phyloP scores from a whole-genome alignment of 2,797 vertebrate species.

The Phaenicophaeus curvirostris region DNA sequence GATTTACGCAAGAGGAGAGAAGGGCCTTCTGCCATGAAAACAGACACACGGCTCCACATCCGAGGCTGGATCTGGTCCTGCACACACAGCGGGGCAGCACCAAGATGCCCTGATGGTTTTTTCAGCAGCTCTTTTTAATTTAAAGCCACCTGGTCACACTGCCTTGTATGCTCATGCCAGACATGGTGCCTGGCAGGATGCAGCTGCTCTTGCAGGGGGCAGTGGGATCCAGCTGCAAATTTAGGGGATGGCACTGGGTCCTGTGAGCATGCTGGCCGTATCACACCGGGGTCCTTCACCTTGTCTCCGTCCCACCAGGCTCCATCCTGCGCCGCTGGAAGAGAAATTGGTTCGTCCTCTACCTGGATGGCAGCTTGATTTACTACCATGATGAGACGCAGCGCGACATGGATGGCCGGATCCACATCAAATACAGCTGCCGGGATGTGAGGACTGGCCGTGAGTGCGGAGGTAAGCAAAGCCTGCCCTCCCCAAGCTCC shows the following conservation, averaged over 20 bases:
- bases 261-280: rapidly evolving
- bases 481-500: not conserved
- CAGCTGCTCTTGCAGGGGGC: rapidly evolving
- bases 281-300: rapidly evolving
- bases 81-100: not conserved
- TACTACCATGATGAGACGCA: constrained; percentile 89
- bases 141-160: not conserved
- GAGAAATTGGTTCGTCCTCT: constrained; percentile 94
- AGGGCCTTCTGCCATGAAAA: not conserved
- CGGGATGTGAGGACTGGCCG: constrained; percentile 84
- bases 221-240: not conserved
- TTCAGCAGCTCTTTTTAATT: not conserved
- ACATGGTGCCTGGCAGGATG: not conserved
- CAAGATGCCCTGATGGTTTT: not conserved
- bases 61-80: not conserved
- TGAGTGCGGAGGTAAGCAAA: constrained; percentile 86
- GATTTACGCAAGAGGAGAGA: constrained; percentile 16
- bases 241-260: rapidly evolving
- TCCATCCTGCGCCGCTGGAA: constrained; percentile 93
- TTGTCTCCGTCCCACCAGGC: constrained; percentile 69
- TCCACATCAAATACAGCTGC: constrained; percentile 84
- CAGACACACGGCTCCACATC: not conserved
- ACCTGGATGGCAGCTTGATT: constrained; percentile 91
- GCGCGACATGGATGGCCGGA: constrained; percentile 83
- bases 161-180: rapidly evolving